Percentiles rank a stretch among this genome's conserved stretches.
Evolutionary conservation across 2,797 vertebrate genomes (phyloP).

Genomic region (Benthosema pterotum): DNA sequence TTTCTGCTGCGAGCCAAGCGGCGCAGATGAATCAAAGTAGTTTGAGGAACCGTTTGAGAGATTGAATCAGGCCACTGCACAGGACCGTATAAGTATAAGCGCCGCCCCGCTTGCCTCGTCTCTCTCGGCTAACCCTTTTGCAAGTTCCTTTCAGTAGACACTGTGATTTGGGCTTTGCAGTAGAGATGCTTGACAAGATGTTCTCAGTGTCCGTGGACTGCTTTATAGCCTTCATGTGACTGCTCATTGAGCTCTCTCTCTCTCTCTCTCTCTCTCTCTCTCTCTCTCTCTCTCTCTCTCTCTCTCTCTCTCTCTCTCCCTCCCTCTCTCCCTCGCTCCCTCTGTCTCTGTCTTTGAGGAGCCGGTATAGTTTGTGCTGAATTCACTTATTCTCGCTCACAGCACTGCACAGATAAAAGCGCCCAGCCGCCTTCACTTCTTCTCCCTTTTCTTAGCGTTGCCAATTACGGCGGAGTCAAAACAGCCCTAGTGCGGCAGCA

Average conservation of each 20-base stretch:
- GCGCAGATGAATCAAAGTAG: too few relatives aligned
- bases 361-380: conserved; percentile 43
- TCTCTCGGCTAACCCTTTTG: conserved; percentile 12
- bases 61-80: conserved; percentile 19
- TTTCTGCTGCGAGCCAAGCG: too few relatives aligned
- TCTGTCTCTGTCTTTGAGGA: conserved; percentile 36
- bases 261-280: conserved; percentile 53
- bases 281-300: conserved; percentile 53
- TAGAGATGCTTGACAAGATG: conserved; percentile 40
- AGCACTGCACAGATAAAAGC: conserved; percentile 51
- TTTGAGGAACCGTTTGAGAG: too few relatives aligned
- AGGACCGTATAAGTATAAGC: background rate
- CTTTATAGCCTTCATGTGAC: too few relatives aligned
- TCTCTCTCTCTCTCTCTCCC: conserved; percentile 46
- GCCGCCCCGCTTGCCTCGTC: conserved; percentile 11
- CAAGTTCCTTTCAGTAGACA: conserved; percentile 38
- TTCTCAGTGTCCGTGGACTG: conserved; percentile 26
- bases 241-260: conserved; percentile 42
- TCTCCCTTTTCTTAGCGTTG: conserved; percentile 26
- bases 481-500: conserved; percentile 30
- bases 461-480: conserved; percentile 38
- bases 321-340: conserved; percentile 51
- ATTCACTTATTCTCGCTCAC: conserved; percentile 50
- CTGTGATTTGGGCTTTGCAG: conserved; percentile 3
- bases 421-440: conserved; percentile 31